These are phyloP conservation scores for Pelochelys cantorii DNA, from an alignment of 2,797 vertebrate species.

Conservation along the genomic window DNA sequence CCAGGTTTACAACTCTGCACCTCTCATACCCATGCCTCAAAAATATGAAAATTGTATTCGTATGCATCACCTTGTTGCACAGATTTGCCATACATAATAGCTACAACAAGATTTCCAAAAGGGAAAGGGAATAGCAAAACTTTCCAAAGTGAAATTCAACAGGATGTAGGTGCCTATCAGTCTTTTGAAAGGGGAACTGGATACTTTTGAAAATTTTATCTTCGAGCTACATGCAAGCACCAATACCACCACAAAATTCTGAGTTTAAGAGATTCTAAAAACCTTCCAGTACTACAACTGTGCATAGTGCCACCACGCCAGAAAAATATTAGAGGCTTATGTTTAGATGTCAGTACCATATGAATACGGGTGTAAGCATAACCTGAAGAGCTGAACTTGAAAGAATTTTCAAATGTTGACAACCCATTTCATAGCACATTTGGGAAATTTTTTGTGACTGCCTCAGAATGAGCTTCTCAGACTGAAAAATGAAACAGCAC, in stretches of 20 bases:
- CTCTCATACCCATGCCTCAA: not conserved
- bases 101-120: not conserved
- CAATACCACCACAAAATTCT: not conserved
- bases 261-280: not conserved
- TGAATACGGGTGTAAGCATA: accelerated
- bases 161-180: not conserved
- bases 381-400: not conserved
- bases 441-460: not conserved
- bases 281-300: not conserved
- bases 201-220: not conserved
- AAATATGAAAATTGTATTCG: not conserved
- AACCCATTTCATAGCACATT: too few relatives aligned
- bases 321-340: not conserved
- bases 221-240: not conserved
- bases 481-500: not conserved
- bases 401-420: not conserved
- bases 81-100: not conserved
- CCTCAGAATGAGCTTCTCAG: not conserved
- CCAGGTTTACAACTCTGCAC: not conserved
- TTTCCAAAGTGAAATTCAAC: not conserved
- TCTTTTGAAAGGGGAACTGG: too few relatives aligned
- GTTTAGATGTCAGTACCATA: not conserved
- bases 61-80: not conserved
- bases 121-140: too few relatives aligned
- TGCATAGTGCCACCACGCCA: not conserved